These are phyloP conservation scores for Ctenomys sociabilis DNA, from an alignment of 2,113 vertebrate genomes.

Conservation along the genomic window DNA sequence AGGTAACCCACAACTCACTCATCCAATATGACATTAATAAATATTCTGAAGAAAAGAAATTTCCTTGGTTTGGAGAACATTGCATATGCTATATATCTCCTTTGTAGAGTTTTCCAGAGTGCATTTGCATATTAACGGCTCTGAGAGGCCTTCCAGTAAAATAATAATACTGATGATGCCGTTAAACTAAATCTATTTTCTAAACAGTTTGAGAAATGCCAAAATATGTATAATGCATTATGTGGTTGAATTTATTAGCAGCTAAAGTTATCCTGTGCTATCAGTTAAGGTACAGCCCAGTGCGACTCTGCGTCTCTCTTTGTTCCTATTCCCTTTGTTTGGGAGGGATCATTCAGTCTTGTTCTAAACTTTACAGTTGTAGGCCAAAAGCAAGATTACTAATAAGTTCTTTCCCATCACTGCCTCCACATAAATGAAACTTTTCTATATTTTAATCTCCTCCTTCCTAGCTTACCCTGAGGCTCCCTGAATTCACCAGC, in stretches of 20 bases:
- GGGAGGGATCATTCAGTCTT: not conserved
- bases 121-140: not conserved
- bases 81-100: not conserved
- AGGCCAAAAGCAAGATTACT: not conserved
- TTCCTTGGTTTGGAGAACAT: not conserved
- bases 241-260: not conserved
- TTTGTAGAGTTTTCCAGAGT: not conserved
- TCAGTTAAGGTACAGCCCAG: not conserved
- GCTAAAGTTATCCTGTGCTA: not conserved
- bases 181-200: constrained; percentile 36
- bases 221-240: not conserved
- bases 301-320: not conserved
- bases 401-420: not conserved
- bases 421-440: not conserved
- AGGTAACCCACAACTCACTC: not conserved
- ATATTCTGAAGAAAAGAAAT: not conserved
- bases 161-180: constrained; percentile 1
- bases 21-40: not conserved
- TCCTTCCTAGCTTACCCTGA: not conserved
- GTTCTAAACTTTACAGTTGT: not conserved
- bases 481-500: not conserved
- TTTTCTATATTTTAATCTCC: not conserved
- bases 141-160: constrained; percentile 22
- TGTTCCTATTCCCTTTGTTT: not conserved
- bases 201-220: constrained; percentile 37